Conservation (phyloP, 2,113 vertebrate species). For the Columbina picui region DNA sequence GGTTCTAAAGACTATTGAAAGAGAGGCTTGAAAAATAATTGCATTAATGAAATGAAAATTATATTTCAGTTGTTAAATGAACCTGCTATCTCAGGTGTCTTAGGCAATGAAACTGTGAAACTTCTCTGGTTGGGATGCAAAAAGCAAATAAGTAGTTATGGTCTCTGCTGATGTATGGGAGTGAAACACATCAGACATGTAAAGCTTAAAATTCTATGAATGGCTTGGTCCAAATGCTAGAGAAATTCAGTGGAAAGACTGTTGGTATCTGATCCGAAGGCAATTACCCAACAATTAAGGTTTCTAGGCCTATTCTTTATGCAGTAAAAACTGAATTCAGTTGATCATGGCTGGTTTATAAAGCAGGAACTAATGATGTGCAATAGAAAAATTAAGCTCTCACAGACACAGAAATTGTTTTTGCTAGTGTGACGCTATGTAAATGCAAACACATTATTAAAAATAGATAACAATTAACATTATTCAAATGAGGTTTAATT, state of each 20-base stretch:
- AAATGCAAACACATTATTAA: conserved; percentile 15
- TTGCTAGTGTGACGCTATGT: neutral
- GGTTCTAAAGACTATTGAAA: neutral
- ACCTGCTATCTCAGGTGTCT: conserved; percentile 27
- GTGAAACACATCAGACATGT: neutral
- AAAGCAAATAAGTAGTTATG: neutral
- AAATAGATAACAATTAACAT: conserved; percentile 12
- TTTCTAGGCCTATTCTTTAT: neutral
- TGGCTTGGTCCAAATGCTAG: neutral
- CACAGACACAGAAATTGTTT: neutral
- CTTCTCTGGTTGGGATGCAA: neutral
- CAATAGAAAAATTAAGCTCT: neutral
- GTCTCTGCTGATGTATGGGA: neutral
- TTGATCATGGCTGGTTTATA: neutral
- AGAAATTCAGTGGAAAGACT: neutral
- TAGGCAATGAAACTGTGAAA: neutral
- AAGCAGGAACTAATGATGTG: neutral
- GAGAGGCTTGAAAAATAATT: neutral
- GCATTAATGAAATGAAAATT: neutral
- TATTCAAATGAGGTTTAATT: conserved; percentile 53
- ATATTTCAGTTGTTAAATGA: conserved; percentile 34
- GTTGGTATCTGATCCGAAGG: neutral
- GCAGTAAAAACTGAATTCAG: neutral
- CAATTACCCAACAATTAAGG: neutral
- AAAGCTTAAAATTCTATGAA: conserved; percentile 29